Percentiles rank a stretch among this genome's conserved stretches.
phyloP scores from a whole-genome alignment of 2,113 vertebrate species.

The Abramis brama region DNA sequence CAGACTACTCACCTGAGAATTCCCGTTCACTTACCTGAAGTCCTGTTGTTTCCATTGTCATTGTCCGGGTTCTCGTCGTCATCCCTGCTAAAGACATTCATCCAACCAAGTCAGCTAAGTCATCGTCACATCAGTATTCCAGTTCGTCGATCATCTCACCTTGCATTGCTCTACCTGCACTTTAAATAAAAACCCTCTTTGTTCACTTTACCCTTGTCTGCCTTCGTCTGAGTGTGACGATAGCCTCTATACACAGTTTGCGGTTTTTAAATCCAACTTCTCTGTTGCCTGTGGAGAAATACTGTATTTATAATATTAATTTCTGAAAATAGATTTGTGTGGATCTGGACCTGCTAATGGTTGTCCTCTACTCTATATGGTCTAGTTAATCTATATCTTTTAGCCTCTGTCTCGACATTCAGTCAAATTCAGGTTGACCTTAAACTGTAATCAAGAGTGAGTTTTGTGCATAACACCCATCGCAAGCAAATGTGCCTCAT shows the following conservation, averaged over 20 bases:
- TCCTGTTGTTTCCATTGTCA: too few relatives aligned
- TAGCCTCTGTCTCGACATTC: background rate
- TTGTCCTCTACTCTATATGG: background rate
- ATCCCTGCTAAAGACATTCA: too few relatives aligned
- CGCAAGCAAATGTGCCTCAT: background rate
- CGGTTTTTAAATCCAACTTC: background rate
- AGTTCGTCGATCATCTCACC: too few relatives aligned
- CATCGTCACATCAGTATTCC: too few relatives aligned
- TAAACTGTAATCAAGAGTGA: background rate
- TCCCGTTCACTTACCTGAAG: too few relatives aligned
- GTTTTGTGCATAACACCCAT: background rate
- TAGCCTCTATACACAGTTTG: background rate
- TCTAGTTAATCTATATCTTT: background rate
- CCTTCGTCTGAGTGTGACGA: too few relatives aligned
- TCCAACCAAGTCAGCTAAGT: too few relatives aligned
- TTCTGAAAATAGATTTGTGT: background rate
- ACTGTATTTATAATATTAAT: background rate
- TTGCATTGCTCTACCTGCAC: too few relatives aligned
- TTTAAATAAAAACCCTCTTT: too few relatives aligned
- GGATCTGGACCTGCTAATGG: constrained; percentile 1
- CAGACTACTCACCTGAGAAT: too few relatives aligned
- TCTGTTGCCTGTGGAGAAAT: background rate
- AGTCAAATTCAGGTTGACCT: background rate
- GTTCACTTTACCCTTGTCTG: too few relatives aligned
- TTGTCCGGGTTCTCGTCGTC: too few relatives aligned